Evolutionary conservation across 1,140 invertebrate species (phyloP).

Genomic region (Trichoplusia ni): DNA sequence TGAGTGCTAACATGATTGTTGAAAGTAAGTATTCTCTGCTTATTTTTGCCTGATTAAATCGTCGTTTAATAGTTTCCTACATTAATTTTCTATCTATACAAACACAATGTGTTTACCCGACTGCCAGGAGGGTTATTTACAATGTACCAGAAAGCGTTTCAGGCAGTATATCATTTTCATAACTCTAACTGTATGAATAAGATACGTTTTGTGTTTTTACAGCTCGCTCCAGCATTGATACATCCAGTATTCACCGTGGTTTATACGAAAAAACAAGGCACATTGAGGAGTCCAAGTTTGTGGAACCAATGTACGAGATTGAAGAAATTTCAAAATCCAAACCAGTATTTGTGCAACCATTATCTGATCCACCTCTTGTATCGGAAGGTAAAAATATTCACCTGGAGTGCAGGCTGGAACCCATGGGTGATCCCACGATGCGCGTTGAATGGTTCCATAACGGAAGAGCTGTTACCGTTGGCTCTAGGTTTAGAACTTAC

Average conservation of each 20-base stretch:
- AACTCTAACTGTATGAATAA: not conserved
- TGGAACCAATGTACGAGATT: constrained; percentile 93
- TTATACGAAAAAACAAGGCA: constrained; percentile 93
- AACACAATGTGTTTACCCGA: too few species aligned
- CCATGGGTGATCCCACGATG: constrained; percentile 97
- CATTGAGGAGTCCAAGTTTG: constrained; percentile 92
- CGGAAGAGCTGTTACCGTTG: constrained; percentile 92
- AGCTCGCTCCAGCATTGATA: constrained; percentile 94
- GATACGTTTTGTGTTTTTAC: constrained; percentile 52
- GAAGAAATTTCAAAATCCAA: constrained; percentile 97
- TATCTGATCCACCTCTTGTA: constrained; percentile 91
- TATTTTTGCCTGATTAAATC: too few species aligned
- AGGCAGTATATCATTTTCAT: not conserved
- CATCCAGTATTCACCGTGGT: constrained; percentile 91
- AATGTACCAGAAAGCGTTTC: too few species aligned
- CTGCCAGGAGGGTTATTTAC: too few species aligned
- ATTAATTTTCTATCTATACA: too few species aligned
- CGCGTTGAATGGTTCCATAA: constrained; percentile 98
- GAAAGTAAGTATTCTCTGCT: constrained; percentile 87
- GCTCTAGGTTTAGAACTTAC: constrained; percentile 96
- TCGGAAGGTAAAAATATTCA: constrained; percentile 96
- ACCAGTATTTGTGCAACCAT: constrained; percentile 93
- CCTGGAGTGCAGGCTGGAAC: constrained; percentile 93
- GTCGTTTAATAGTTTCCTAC: too few species aligned
- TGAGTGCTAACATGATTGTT: constrained; percentile 91